These are phyloP conservation scores for Corythornis madagascariensis DNA, from an alignment of 2,113 vertebrate genomes.

Conservation along the genomic window DNA sequence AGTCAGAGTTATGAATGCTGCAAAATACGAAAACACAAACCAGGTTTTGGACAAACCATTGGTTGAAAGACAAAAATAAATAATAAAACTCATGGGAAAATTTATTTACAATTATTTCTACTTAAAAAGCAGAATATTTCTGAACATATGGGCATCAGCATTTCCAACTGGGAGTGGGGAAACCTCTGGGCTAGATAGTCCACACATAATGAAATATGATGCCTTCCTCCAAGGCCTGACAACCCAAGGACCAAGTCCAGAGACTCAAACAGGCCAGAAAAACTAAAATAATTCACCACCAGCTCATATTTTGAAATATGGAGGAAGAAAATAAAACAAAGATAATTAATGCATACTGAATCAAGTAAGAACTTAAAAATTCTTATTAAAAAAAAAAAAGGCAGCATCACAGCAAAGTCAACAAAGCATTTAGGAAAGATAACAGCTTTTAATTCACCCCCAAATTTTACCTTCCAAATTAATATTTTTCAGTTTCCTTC, in stretches of 20 bases:
- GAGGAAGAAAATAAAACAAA: neutral
- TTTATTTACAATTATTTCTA: constrained; percentile 6
- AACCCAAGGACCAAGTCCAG: neutral
- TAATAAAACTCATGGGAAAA: neutral
- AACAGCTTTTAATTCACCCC: neutral
- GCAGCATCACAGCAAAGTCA: neutral
- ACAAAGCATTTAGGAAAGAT: neutral
- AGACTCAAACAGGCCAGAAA: neutral
- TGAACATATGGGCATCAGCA: constrained; percentile 12
- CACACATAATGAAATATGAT: neutral
- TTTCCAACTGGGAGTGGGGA: neutral
- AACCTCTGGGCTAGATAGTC: neutral
- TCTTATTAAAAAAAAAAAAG: neutral
- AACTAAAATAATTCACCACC: neutral
- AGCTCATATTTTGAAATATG: neutral
- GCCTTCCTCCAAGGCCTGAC: neutral
- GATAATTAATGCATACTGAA: neutral
- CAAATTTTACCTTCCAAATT: neutral
- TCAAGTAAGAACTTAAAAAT: neutral
- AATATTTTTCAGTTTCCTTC: neutral
- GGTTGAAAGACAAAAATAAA: neutral
- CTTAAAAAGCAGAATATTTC: neutral
- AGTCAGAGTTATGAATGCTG: neutral
- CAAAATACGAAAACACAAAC: constrained; percentile 21
- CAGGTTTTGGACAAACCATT: neutral